Evolutionary conservation across 2,888 invertebrate genomes (phyloP), one percentile per base, ranked within the genome.

Genomic region (Tolmerus cingulatus): DNA sequence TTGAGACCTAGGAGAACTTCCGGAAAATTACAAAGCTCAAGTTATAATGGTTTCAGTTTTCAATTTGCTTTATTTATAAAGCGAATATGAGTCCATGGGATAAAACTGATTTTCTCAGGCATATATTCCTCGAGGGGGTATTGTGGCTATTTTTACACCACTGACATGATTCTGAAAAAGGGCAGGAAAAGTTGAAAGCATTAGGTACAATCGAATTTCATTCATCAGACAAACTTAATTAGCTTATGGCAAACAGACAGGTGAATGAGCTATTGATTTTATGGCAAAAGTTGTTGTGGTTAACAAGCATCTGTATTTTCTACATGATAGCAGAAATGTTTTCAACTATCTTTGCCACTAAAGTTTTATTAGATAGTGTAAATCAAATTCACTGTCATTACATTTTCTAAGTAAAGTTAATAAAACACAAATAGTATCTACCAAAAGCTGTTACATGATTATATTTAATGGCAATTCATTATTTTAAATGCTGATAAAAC

Each of bases 51-150:
- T 66, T 82, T 82, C 30, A 66, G 7, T 23, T 66, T 66, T 66
- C 51, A 79, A 51, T 79, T 79, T 51, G 55, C 51, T 51, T 16
- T 27, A 79, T 79, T 79, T 79, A 79, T 79, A 30, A n/a, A 12
- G 30, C 30, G 55, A 14, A 30, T 79, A 43, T 23, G 12, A 55
- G 51, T 4, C 14, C 16, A 14, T 16, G 43, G 43, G 43, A 16
- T 46, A 51, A 46, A 51, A 79, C 12, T 23, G 27, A 23, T 51
- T 79, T 79, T 66, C 12, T 14, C 27, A 23, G 66, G 27, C 27
- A 23, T 12, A 66, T 66, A 27, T 27, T 55, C 4, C 23, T 8
- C 9, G 12, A 19, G 57, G n/a, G 57, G 12, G 12, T 27, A 66
- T 27, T 66, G 5, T 66, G 66, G 9, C 9, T 27, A 66, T 66